Base-by-base conservation (phyloP, 2,888 invertebrate species). In the Himalopsyche anomala region DNA sequence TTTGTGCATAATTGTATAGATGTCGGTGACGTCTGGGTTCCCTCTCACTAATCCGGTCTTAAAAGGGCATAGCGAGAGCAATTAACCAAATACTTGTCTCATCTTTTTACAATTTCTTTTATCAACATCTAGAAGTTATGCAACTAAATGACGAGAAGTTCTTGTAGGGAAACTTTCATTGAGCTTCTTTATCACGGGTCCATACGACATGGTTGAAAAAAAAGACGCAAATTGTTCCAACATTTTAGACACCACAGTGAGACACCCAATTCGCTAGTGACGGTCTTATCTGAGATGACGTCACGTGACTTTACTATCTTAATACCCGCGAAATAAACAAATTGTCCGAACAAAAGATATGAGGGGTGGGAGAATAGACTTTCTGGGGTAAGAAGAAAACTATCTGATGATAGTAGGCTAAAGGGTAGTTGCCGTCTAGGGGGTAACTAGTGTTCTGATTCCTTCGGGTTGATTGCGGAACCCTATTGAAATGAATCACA, bases 291-390 rank as follows among this genome's bases (percentile, higher is more conserved):
- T 51, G 79, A 56, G 40, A 74, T 69, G 74, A 82, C 80, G 84
- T 55, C 86, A 86, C 84, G 86, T 86, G 86, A 55, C 84, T 19
- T 19, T 42, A 9, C 79, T 82, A 84, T 86, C 86, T 84, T 82
- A 84, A 86, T 80, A 40, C 81, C 84, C 81, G 81, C 40, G 84
- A 79, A 86, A 84, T 86, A 84, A 86, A 83, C 86, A 86, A 86
- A 86, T 86, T 86, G 86, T 38, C 62, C 62, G 17, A 54, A 36
- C 62, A 40, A 45, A 42, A 45, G 80, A 45, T 62, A 62, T 62
- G 62, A 62, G 62, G 62, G 62, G 19, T 62, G 5, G 19, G 15
- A 62, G 62, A 62, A 62, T 62, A 62, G 4, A 19, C 62, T 62
- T 11, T 62, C 28, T 62, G 19, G 62, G 19, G 62, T 62, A 19